Percentiles rank a stretch among this genome's conserved stretches.
Conservation (phyloP, 2,888 invertebrate genomes). For the Chrysopilus asiliformis region DNA sequence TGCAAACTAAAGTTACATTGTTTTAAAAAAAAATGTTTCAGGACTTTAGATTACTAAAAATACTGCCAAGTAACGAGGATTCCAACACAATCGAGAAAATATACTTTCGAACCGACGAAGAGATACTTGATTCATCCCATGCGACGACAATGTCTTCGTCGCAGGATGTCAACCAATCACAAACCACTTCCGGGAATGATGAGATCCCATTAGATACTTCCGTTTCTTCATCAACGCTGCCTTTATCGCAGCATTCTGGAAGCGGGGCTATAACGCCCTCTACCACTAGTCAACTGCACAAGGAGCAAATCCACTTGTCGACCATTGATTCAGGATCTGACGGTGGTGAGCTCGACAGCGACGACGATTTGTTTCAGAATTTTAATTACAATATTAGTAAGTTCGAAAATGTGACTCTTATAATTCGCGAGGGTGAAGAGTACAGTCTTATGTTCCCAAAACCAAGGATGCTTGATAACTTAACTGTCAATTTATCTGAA, state of each 20-base stretch:
- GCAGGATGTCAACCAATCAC: too few relatives aligned
- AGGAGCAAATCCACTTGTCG: too few relatives aligned
- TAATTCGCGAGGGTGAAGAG: conserved; percentile 20
- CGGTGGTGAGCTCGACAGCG: background rate
- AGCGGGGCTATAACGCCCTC: background rate
- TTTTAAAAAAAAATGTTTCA: conserved; percentile 8
- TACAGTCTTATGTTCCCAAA: conserved; percentile 14
- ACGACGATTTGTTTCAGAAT: too few relatives aligned
- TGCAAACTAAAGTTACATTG: background rate
- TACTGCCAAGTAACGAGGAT: conserved; percentile 20
- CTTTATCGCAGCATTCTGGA: background rate
- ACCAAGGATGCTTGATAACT: conserved; percentile 10
- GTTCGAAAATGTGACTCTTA: conserved; percentile 17
- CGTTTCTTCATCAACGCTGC: background rate
- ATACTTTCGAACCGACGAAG: conserved; percentile 19
- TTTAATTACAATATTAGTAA: conserved; percentile 11
- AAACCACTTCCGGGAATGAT: background rate
- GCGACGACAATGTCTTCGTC: background rate
- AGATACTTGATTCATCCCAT: background rate
- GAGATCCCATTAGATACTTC: background rate
- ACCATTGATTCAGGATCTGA: background rate
- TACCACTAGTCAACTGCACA: too few relatives aligned
- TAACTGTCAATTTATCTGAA: conserved; percentile 7
- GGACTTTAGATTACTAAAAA: conserved; percentile 22
- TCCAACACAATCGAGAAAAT: conserved; percentile 20